phyloP scores from a whole-genome alignment of 2,113 vertebrate species.

The Setophaga petechia region DNA sequence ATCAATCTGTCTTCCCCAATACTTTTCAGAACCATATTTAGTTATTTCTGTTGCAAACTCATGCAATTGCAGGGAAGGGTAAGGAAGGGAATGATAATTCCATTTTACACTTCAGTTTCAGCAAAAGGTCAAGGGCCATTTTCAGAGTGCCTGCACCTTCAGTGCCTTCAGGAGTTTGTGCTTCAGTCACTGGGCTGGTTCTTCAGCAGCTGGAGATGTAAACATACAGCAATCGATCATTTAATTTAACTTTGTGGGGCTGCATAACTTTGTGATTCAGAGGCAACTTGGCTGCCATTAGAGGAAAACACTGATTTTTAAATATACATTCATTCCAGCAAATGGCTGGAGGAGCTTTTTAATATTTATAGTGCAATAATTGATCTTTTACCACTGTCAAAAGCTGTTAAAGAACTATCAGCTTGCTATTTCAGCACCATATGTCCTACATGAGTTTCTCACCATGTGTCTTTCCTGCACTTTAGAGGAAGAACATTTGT shows the following conservation, averaged over 20 bases:
- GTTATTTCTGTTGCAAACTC: background rate
- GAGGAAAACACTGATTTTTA: slow-evolving; percentile 50
- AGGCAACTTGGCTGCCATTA: slow-evolving; percentile 48
- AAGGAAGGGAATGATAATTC: background rate
- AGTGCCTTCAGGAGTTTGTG: background rate
- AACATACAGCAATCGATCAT: background rate
- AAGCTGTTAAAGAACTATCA: slow-evolving; percentile 70
- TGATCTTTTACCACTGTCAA: slow-evolving; percentile 75
- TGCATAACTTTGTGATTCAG: slow-evolving; percentile 6
- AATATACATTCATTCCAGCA: slow-evolving; percentile 41
- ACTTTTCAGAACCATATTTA: background rate
- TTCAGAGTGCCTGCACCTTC: background rate
- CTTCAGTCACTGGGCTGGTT: background rate
- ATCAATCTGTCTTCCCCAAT: background rate
- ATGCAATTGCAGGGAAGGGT: background rate
- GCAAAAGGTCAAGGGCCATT: background rate
- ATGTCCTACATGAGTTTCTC: slow-evolving; percentile 63
- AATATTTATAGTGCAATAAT: slow-evolving; percentile 74
- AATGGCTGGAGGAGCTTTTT: slow-evolving; percentile 61
- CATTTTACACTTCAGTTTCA: slow-evolving; percentile 4
- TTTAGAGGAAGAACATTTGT: slow-evolving; percentile 64
- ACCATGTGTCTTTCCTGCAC: slow-evolving; percentile 66
- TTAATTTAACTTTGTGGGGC: slow-evolving; percentile 38
- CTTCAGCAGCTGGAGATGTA: slow-evolving; percentile 6
- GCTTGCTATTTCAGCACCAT: slow-evolving; percentile 74